A percentile compares a stretch with the other conserved stretches of the same genome.
Conservation (phyloP, 1,140 invertebrate genomes). For the Ditylenchus dipsaci region DNA sequence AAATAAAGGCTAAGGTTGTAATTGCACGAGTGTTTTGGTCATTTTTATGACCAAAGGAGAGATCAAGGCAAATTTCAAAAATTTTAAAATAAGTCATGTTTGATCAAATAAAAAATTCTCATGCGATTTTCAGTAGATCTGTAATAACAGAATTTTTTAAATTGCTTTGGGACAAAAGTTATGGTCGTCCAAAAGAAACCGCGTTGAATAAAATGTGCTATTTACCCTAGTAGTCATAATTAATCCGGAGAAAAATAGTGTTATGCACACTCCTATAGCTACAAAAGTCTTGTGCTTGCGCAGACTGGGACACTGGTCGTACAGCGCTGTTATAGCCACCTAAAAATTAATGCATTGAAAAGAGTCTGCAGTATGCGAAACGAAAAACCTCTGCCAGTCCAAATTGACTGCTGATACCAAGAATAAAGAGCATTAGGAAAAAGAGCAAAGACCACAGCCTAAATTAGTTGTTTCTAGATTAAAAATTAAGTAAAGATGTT, state of each 20-base stretch:
- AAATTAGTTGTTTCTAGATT: too few relatives aligned
- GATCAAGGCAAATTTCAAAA: too few relatives aligned
- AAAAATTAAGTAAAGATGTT: too few relatives aligned
- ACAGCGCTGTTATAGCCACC: constrained; percentile 31
- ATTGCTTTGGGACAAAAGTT: too few relatives aligned
- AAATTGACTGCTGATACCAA: constrained; percentile 58
- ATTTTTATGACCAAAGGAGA: too few relatives aligned
- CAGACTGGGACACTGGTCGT: constrained; percentile 31
- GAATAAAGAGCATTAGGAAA: constrained; percentile 59
- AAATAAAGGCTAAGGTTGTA: too few relatives aligned
- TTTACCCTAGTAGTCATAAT: constrained; percentile 29
- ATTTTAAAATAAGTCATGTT: too few relatives aligned
- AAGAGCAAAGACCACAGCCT: constrained; percentile 61
- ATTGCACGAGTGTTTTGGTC: too few relatives aligned
- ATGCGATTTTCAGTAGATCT: too few relatives aligned
- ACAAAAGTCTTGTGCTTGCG: constrained; percentile 22
- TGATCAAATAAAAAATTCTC: too few relatives aligned
- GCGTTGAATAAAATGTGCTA: background rate
- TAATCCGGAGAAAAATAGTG: constrained; percentile 23
- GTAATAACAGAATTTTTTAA: too few relatives aligned
- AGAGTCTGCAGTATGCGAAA: background rate
- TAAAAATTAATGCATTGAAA: constrained; percentile 27
- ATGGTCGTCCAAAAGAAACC: background rate
- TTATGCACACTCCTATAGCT: constrained; percentile 8
- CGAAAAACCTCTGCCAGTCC: constrained; percentile 33